These are phyloP conservation scores for Myxocyprinus asiaticus DNA, from an alignment of 2,113 vertebrate genomes.

Conservation along the genomic window DNA sequence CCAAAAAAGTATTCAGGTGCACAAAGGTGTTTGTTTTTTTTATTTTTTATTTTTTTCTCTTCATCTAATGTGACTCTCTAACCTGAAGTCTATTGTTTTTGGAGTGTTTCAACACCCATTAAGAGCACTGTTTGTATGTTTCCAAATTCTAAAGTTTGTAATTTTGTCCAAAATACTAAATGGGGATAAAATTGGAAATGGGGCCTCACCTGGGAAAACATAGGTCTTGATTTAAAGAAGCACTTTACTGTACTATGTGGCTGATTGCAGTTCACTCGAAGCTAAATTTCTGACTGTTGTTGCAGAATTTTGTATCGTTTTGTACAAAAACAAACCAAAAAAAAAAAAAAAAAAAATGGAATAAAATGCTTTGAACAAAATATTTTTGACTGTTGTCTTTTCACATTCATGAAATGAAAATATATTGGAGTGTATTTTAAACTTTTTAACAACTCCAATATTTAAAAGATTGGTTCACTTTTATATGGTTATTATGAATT, in stretches of 20 bases:
- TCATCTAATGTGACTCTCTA: slow-evolving; percentile 53
- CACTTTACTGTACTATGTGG: slow-evolving; percentile 94
- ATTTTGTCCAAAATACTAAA: slow-evolving; percentile 49
- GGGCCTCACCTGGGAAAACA: slow-evolving; percentile 39
- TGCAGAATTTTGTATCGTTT: slow-evolving; percentile 97
- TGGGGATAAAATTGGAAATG: slow-evolving; percentile 51
- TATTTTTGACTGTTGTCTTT: not conserved
- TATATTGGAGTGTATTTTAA: too few relatives aligned
- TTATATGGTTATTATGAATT: too few relatives aligned
- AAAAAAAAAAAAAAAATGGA: slow-evolving; percentile 81
- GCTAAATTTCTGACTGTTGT: slow-evolving; percentile 79
- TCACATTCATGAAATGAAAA: not conserved
- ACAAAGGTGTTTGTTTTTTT: slow-evolving; percentile 37
- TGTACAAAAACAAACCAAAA: slow-evolving; percentile 80
- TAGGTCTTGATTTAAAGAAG: slow-evolving; percentile 79
- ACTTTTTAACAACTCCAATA: too few relatives aligned
- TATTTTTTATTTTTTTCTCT: not conserved
- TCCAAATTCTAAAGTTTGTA: slow-evolving; percentile 41
- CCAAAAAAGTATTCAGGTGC: slow-evolving; percentile 8
- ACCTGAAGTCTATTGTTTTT: slow-evolving; percentile 34
- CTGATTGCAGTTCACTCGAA: slow-evolving; percentile 84
- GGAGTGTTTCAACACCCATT: too few relatives aligned
- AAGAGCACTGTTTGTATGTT: slow-evolving; percentile 59
- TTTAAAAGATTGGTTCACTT: too few relatives aligned
- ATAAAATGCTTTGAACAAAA: slow-evolving; percentile 84